Evolutionary conservation across 37 sponge, comb jelly and placozoan genomes (phyloP).

Genomic region (Beroe forskalii): DNA sequence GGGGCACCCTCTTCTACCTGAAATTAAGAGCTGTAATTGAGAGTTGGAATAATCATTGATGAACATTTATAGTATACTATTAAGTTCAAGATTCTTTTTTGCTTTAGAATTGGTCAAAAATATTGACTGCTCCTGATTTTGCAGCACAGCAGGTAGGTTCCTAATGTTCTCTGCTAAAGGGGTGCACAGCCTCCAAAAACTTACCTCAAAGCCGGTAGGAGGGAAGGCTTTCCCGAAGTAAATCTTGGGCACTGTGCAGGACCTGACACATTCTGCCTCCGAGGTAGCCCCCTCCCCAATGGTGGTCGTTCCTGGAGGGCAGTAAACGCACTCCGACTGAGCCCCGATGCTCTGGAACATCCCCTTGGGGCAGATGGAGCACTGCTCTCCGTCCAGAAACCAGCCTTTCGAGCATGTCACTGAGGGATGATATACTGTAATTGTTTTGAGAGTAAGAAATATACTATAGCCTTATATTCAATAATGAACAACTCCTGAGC

Average conservation of each 20-base stretch:
- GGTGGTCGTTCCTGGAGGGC: conserved; percentile 16
- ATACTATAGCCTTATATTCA: not conserved
- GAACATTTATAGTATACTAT: too few relatives aligned
- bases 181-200: too few relatives aligned
- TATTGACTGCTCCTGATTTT: too few relatives aligned
- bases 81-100: too few relatives aligned
- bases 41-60: too few relatives aligned
- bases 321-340: not conserved
- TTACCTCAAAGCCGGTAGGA: conserved; percentile 11
- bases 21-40: too few relatives aligned
- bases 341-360: not conserved
- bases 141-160: too few relatives aligned
- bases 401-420: conserved; percentile 46
- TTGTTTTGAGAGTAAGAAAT: not conserved
- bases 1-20: conserved; percentile 36
- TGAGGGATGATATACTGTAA: too few relatives aligned
- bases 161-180: too few relatives aligned
- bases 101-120: too few relatives aligned
- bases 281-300: conserved; percentile 27
- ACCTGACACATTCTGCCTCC: conserved; percentile 19
- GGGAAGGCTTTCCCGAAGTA: conserved; percentile 24
- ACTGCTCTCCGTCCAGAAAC: not conserved
- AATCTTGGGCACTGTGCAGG: conserved; percentile 32
- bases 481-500: too few relatives aligned
- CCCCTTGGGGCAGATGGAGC: conserved; percentile 25